A percentile compares a stretch with the other conserved stretches of the same genome.
phyloP scores from a whole-genome alignment of 37 sponge, comb jelly and placozoan species.

The Beroe ovata region DNA sequence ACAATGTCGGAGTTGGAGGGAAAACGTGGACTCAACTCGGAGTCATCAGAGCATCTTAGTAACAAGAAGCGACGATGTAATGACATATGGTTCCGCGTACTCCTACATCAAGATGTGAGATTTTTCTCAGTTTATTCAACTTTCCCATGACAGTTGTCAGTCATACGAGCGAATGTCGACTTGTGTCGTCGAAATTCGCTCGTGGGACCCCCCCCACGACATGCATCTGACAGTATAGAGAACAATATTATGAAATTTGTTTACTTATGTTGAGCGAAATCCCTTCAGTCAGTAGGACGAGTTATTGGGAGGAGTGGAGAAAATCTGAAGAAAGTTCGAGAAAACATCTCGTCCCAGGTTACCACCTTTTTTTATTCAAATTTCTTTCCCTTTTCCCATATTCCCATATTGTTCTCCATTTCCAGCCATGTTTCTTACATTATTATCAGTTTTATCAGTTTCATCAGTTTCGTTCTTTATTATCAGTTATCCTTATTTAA shows the following conservation, averaged over 20 bases:
- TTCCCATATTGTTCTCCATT: not conserved
- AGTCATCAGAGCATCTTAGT: not conserved
- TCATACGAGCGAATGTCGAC: no score
- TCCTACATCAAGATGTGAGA: conserved; percentile 25
- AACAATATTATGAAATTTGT: no score
- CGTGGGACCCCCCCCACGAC: no score
- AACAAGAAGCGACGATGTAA: not conserved
- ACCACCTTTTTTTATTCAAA: not conserved
- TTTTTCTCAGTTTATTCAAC: no score
- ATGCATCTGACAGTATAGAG: no score
- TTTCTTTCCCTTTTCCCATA: not conserved
- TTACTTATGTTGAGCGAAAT: no score
- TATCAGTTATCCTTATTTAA: no score
- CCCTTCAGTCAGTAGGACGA: conserved; percentile 40
- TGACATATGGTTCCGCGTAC: conserved; percentile 6
- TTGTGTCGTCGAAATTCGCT: no score
- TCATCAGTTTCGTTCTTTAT: no score
- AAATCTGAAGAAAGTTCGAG: conserved; percentile 28
- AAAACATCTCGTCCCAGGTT: conserved; percentile 25
- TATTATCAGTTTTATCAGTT: no score
- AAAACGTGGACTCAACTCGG: not conserved
- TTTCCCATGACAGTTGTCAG: no score
- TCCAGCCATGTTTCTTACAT: no score
- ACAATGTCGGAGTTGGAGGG: not conserved
- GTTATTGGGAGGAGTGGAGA: conserved; percentile 59